A percentile compares a stretch with the other conserved stretches of the same genome.
These are phyloP conservation scores for Patella ulyssiponensis DNA, from an alignment of 2,888 invertebrate species.

Conservation along the genomic window DNA sequence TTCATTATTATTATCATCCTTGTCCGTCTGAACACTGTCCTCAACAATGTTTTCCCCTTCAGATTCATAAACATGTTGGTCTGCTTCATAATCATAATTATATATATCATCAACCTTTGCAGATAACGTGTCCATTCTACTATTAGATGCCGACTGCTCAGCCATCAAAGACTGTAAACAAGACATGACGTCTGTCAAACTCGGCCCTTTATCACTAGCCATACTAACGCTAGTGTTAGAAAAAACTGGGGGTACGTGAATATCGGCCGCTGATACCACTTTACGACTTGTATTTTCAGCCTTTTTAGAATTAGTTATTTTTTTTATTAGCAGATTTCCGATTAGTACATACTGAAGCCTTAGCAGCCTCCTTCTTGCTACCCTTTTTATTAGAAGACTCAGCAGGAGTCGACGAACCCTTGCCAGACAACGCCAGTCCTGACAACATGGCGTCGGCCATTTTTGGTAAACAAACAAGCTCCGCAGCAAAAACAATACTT, in stretches of 20 bases:
- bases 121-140: not conserved
- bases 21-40: no score
- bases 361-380: no score
- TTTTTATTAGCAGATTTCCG: no score
- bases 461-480: not conserved
- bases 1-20: not conserved
- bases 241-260: not conserved
- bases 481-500: not conserved
- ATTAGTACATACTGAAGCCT: no score
- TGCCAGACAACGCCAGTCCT: not conserved
- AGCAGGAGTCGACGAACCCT: not conserved
- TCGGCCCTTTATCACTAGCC: not conserved
- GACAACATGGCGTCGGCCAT: not conserved
- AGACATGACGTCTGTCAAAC: not conserved
- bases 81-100: not conserved
- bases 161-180: not conserved
- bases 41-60: not conserved
- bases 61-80: not conserved
- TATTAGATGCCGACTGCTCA: not conserved
- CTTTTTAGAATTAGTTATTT: not conserved
- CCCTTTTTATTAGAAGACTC: no score
- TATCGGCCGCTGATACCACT: not conserved
- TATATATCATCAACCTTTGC: not conserved
- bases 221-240: not conserved
- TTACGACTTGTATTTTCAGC: not conserved